phyloP scores from a whole-genome alignment of 2,113 vertebrate species.

The Cheilinus undulatus region DNA sequence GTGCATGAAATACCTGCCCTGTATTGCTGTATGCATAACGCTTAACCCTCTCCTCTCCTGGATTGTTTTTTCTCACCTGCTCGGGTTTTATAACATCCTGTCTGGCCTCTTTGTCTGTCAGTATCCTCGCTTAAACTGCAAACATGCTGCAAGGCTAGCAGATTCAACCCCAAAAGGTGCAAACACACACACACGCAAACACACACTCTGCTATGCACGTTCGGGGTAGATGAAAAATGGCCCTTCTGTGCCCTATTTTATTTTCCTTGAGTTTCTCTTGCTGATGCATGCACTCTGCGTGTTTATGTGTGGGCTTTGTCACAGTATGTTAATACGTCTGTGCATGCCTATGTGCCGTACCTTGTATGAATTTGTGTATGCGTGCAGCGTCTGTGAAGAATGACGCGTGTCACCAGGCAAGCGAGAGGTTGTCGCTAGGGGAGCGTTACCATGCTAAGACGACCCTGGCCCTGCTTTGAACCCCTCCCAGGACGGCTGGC shows the following conservation, averaged over 20 bases:
- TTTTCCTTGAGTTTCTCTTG: constrained; percentile 66
- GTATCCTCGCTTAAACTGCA: constrained; percentile 74
- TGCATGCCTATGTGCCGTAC: constrained; percentile 2
- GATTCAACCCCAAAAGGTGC: constrained; percentile 70
- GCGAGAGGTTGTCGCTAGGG: constrained; percentile 67
- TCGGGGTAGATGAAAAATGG: constrained; percentile 70
- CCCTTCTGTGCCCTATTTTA: constrained; percentile 55
- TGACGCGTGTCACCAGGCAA: constrained; percentile 72
- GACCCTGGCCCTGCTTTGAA: constrained; percentile 80
- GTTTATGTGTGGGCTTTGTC: constrained; percentile 52
- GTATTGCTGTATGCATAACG: constrained; percentile 12
- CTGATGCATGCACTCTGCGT: constrained; percentile 74
- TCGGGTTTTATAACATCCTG: constrained; percentile 76
- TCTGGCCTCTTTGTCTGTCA: constrained; percentile 78
- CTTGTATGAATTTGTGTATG: constrained; percentile 51
- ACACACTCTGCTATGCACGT: constrained; percentile 17
- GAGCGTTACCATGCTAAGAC: constrained; percentile 61
- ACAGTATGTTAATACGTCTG: constrained; percentile 53
- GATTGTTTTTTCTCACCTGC: constrained; percentile 52
- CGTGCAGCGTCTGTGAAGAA: constrained; percentile 67
- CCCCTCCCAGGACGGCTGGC: constrained; percentile 61
- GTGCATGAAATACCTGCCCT: constrained; percentile 13
- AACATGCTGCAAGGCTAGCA: constrained; percentile 78
- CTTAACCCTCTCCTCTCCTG: constrained; percentile 36
- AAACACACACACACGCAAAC: constrained; percentile 37